Conservation (phyloP, 2,888 invertebrate genomes). For the Venusia cambrica region DNA sequence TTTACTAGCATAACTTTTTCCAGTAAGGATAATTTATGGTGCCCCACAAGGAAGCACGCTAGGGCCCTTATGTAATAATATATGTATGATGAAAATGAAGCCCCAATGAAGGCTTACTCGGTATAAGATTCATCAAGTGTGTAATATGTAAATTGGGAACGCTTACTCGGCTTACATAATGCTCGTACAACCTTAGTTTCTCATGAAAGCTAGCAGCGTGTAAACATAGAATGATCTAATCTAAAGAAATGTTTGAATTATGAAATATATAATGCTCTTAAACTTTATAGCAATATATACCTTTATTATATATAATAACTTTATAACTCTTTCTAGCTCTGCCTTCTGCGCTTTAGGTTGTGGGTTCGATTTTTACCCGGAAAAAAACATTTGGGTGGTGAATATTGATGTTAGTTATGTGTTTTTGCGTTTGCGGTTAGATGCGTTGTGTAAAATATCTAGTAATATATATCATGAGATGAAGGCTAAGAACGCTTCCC, state of each 20-base stretch:
- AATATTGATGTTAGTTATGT: no score
- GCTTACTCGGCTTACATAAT: slow-evolving; percentile 21
- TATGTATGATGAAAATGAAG: slow-evolving; percentile 16
- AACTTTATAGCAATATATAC: no score
- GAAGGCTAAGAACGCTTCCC: no score
- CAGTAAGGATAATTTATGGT: slow-evolving; percentile 18
- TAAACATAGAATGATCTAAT: no score
- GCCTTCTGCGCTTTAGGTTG: no score
- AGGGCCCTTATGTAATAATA: slow-evolving; percentile 6
- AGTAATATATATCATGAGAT: no score
- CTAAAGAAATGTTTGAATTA: slow-evolving; percentile 10
- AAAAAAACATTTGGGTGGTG: no score
- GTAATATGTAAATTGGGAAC: slow-evolving; percentile 25
- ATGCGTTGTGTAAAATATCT: no score
- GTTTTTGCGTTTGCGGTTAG: no score
- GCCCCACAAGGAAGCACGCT: slow-evolving; percentile 15
- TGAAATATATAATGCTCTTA: slow-evolving; percentile 8
- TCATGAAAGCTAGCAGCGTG: slow-evolving; percentile 23
- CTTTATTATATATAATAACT: no score
- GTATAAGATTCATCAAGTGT: slow-evolving; percentile 26
- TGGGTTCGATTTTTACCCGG: no score
- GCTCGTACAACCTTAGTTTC: slow-evolving; percentile 23
- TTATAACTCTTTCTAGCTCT: no score
- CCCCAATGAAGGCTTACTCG: slow-evolving; percentile 15
- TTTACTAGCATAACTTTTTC: slow-evolving; percentile 40